A percentile compares a stretch with the other conserved stretches of the same genome.
Evolutionary conservation across 2,888 invertebrate genomes (phyloP).

Genomic region (Eilema depressum): DNA sequence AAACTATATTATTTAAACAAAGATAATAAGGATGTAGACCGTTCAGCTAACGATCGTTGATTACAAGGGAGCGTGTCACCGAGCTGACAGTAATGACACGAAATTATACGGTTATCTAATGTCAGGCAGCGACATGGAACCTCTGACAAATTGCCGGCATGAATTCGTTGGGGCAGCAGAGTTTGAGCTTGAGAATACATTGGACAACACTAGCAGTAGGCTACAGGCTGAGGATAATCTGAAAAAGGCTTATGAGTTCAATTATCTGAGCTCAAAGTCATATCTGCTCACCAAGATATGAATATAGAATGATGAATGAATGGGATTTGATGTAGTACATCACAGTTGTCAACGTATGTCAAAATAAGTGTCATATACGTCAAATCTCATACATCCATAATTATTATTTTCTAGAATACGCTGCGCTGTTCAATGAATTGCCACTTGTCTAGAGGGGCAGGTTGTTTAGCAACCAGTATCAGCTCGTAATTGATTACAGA

Average conservation of each 20-base stretch:
- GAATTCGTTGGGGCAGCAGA: conserved; percentile 33
- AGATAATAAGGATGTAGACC: conserved; percentile 17
- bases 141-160: conserved; percentile 45
- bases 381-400: too few relatives aligned
- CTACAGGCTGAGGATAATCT: neutral
- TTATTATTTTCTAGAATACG: too few relatives aligned
- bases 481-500: neutral
- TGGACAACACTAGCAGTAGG: neutral
- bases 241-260: neutral
- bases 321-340: too few relatives aligned
- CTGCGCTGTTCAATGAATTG: too few relatives aligned
- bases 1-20: neutral
- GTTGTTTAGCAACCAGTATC: neutral
- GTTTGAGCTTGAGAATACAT: conserved; percentile 11
- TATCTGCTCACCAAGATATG: too few relatives aligned
- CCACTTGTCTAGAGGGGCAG: too few relatives aligned
- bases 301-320: too few relatives aligned
- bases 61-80: conserved; percentile 54
- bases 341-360: too few relatives aligned
- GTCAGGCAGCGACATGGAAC: conserved; percentile 35
- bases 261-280: too few relatives aligned
- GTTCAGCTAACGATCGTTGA: conserved; percentile 48
- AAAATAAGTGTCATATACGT: too few relatives aligned
- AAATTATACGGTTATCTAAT: conserved; percentile 56
- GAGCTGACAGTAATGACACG: conserved; percentile 52